Evolutionary conservation across 2,113 vertebrate species (phyloP).

Genomic region (Percopsis transmontana): DNA sequence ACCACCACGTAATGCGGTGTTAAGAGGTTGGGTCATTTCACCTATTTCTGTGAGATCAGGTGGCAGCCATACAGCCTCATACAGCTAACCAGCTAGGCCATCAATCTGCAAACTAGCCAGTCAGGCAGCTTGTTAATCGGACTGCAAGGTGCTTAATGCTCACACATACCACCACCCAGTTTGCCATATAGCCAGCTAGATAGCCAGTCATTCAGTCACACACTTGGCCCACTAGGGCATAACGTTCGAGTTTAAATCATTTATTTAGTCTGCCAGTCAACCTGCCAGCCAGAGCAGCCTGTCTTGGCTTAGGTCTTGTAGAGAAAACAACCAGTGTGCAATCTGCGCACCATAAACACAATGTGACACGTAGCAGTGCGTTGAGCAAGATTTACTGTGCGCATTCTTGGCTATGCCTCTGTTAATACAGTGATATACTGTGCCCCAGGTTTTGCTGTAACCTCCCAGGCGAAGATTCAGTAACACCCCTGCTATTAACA

Average conservation of each 20-base stretch:
- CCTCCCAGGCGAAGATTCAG: conserved; percentile 35
- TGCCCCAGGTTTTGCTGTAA: conserved; percentile 56
- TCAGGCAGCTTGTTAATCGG: conserved; percentile 45
- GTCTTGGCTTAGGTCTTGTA: conserved; percentile 37
- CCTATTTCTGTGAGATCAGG: no score
- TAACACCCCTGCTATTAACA: conserved; percentile 52
- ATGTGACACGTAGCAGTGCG: conserved; percentile 62
- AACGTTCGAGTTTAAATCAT: neutral
- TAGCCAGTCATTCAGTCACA: conserved; percentile 39
- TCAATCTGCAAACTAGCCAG: conserved; percentile 35
- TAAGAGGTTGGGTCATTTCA: no score
- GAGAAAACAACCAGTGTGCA: conserved; percentile 62
- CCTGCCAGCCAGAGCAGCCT: conserved; percentile 41
- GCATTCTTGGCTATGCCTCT: conserved; percentile 57
- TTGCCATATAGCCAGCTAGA: conserved; percentile 18
- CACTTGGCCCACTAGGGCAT: conserved; percentile 4
- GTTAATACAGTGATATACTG: conserved; percentile 50
- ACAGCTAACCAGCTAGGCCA: conserved; percentile 44
- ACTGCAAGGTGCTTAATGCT: conserved; percentile 6
- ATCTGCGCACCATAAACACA: conserved; percentile 71
- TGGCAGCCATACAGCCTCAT: conserved; percentile 8
- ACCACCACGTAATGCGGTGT: no score
- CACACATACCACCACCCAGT: conserved; percentile 21
- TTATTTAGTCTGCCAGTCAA: conserved; percentile 14
- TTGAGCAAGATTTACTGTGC: conserved; percentile 61